Evolutionary conservation across 2,113 vertebrate genomes (phyloP).

Genomic region (Sphyrna mokarran): DNA sequence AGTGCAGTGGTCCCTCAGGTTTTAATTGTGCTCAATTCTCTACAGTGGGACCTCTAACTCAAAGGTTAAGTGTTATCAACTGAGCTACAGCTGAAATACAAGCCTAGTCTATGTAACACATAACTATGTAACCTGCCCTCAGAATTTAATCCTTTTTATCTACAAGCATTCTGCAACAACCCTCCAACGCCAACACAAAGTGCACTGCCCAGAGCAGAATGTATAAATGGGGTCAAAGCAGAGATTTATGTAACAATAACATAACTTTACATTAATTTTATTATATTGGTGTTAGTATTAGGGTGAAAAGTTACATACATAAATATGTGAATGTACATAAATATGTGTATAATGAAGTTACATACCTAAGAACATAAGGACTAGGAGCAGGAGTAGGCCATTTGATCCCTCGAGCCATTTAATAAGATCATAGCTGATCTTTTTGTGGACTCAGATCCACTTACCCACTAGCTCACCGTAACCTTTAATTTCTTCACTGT

Average conservation of each 20-base stretch:
- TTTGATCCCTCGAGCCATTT: too few relatives aligned
- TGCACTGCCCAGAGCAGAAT: background rate
- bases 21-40: background rate
- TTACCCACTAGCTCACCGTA: too few relatives aligned
- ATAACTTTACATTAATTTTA: background rate
- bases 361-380: too few relatives aligned
- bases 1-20: background rate
- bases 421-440: too few relatives aligned
- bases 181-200: background rate
- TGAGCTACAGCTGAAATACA: background rate
- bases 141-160: background rate
- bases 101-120: background rate
- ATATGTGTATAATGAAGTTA: too few relatives aligned
- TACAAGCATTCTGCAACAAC: background rate
- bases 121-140: background rate
- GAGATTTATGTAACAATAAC: background rate
- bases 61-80: background rate
- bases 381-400: too few relatives aligned
- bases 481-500: too few relatives aligned
- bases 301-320: background rate
- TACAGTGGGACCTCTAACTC: background rate
- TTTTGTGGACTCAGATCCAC: too few relatives aligned
- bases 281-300: background rate
- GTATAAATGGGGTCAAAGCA: background rate
- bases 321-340: too few relatives aligned